These are phyloP conservation scores for Cremastinae sp. DNA, from an alignment of 2,888 invertebrate genomes.

Conservation along the genomic window DNA sequence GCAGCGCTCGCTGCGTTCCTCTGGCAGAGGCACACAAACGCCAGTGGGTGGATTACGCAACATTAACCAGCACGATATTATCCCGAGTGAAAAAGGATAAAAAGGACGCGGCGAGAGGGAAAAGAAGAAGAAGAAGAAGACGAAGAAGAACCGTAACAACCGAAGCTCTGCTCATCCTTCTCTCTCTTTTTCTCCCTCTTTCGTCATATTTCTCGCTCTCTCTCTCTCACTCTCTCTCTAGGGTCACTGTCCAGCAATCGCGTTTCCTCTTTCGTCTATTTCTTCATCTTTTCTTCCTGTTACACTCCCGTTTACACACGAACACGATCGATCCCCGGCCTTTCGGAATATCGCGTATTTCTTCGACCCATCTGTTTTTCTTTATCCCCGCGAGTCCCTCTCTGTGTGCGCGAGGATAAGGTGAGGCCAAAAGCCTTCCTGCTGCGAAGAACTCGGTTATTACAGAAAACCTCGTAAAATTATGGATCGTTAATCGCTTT, in stretches of 20 bases:
- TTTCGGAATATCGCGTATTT: slow-evolving; percentile 4
- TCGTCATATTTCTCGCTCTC: not conserved
- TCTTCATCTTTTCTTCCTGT: slow-evolving; percentile 52
- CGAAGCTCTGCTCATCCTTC: not conserved
- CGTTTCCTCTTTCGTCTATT: slow-evolving; percentile 46
- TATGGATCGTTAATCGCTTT: slow-evolving; percentile 52
- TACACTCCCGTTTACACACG: slow-evolving; percentile 12
- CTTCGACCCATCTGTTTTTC: too few relatives aligned
- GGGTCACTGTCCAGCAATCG: slow-evolving; percentile 34
- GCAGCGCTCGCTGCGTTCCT: slow-evolving; percentile 8
- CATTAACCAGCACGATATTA: slow-evolving; percentile 53
- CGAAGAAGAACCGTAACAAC: slow-evolving; percentile 38
- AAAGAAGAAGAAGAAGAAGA: slow-evolving; percentile 36
- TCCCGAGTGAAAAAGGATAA: slow-evolving; percentile 59
- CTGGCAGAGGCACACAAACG: slow-evolving; percentile 29
- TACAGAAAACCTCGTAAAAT: slow-evolving; percentile 76
- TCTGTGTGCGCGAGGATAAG: not conserved
- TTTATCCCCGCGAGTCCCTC: too few relatives aligned
- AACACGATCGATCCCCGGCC: slow-evolving; percentile 1
- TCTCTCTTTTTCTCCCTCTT: slow-evolving; percentile 9
- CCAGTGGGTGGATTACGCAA: slow-evolving; percentile 62
- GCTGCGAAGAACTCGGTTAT: slow-evolving; percentile 69
- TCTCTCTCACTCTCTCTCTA: slow-evolving; percentile 13
- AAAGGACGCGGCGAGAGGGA: slow-evolving; percentile 15
- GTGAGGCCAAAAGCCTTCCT: too few relatives aligned